These are phyloP conservation scores for Taphrorychus bicolor DNA, from an alignment of 2,888 invertebrate species.

Conservation along the genomic window DNA sequence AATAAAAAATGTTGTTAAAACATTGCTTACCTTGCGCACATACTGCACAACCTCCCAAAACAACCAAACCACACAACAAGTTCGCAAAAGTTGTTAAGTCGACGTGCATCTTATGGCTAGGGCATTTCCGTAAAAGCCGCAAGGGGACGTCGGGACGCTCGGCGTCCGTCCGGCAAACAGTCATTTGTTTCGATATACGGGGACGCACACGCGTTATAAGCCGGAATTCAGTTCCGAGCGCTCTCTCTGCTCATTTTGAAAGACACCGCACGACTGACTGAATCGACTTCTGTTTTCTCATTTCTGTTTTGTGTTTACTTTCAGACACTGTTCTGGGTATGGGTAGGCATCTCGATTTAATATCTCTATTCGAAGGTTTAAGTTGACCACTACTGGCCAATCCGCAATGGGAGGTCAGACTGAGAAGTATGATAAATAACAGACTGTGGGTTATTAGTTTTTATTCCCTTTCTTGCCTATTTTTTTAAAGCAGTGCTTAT, in stretches of 20 bases:
- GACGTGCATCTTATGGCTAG: constrained; percentile 13
- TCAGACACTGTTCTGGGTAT: too few relatives aligned
- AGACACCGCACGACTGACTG: constrained; percentile 18
- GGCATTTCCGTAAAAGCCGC: constrained; percentile 9
- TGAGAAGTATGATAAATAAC: too few relatives aligned
- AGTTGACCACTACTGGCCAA: too few relatives aligned
- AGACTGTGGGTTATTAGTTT: too few relatives aligned
- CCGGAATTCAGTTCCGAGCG: constrained; percentile 4
- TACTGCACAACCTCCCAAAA: constrained; percentile 16
- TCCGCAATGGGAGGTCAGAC: too few relatives aligned
- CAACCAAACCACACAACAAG: constrained; percentile 5
- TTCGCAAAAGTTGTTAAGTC: constrained; percentile 8
- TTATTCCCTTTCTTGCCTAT: too few relatives aligned
- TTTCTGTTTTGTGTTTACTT: too few relatives aligned
- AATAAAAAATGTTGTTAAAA: background rate
- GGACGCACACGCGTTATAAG: constrained; percentile 29
- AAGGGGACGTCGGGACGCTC: constrained; percentile 17
- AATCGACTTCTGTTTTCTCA: background rate
- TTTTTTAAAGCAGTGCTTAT: too few relatives aligned
- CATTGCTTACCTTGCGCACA: constrained; percentile 25
- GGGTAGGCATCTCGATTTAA: too few relatives aligned
- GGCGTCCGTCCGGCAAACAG: constrained; percentile 13
- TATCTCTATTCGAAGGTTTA: too few relatives aligned
- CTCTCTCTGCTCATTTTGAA: constrained; percentile 22
- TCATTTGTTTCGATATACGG: constrained; percentile 20